phyloP scores from a whole-genome alignment of 2,888 invertebrate genomes.

The Cerastoderma edule region DNA sequence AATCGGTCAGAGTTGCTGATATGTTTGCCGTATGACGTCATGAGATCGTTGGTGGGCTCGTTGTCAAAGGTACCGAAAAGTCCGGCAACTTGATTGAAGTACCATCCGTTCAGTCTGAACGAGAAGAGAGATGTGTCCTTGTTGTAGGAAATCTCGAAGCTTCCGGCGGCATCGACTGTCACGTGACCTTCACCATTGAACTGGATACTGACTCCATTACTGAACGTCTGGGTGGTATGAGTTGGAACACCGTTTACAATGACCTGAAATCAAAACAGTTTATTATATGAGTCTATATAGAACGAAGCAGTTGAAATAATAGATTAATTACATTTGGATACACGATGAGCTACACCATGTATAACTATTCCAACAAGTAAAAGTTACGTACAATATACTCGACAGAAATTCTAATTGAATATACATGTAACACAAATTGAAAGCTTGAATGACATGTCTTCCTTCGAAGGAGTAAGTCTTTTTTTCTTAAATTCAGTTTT shows the following conservation, averaged over 20 bases:
- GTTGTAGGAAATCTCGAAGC: conserved; percentile 83
- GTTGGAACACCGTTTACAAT: conserved; percentile 10
- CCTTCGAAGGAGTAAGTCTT: no score
- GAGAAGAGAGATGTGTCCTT: conserved; percentile 84
- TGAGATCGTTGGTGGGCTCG: conserved; percentile 92
- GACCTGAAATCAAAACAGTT: neutral
- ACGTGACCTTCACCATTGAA: conserved; percentile 73
- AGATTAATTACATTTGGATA: neutral
- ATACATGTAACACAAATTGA: neutral
- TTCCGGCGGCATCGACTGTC: conserved; percentile 84
- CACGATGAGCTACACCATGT: neutral
- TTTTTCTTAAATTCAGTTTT: no score
- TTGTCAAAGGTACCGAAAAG: conserved; percentile 95
- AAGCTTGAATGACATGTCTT: no score
- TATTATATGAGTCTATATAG: neutral
- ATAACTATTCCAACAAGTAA: neutral
- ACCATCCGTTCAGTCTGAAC: conserved; percentile 91
- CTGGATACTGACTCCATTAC: neutral
- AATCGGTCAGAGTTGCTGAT: conserved; percentile 88
- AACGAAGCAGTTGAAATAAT: neutral
- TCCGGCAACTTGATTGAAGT: conserved; percentile 93
- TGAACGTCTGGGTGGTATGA: neutral
- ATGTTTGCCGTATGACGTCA: conserved; percentile 87
- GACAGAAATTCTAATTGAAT: neutral
- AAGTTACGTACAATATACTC: neutral